Conservation (phyloP, 2,888 invertebrate genomes). For the Adelognathus sp. region DNA sequence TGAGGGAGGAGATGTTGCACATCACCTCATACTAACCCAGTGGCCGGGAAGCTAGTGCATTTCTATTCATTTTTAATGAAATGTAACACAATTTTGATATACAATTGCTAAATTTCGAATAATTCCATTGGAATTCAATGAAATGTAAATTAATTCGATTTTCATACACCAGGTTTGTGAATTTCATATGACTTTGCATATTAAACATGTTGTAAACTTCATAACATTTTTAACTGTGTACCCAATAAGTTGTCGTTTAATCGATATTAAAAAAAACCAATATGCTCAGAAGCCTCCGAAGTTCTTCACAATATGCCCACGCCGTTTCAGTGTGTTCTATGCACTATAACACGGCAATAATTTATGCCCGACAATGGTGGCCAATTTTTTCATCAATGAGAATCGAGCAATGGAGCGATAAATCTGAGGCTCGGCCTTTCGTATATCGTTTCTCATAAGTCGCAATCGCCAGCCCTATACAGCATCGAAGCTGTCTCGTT, state of each 20-base stretch:
- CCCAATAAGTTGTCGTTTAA: neutral
- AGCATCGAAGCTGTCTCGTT: slow-evolving; percentile 6
- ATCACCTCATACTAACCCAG: too few species aligned
- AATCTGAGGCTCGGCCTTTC: slow-evolving; percentile 29
- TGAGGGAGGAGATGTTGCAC: too few species aligned
- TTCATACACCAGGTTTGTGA: too few species aligned
- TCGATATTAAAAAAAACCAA: neutral
- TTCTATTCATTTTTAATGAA: too few species aligned
- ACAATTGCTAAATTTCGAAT: too few species aligned
- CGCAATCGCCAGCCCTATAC: slow-evolving; percentile 10
- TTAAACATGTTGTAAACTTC: too few species aligned
- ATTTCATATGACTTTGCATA: neutral
- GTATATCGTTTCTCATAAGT: slow-evolving; percentile 38
- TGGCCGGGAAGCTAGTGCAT: too few species aligned
- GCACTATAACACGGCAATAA: neutral
- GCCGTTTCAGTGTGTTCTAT: neutral
- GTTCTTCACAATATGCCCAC: neutral
- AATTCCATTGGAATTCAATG: too few species aligned
- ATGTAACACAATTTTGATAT: too few species aligned
- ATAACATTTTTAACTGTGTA: neutral
- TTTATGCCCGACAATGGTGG: neutral
- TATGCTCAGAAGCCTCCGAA: neutral
- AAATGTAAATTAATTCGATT: too few species aligned
- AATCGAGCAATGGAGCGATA: slow-evolving; percentile 41
- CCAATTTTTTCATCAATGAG: neutral